A percentile compares a stretch with the other conserved stretches of the same genome.
Evolutionary conservation across 1,140 invertebrate genomes (phyloP).

Genomic region (Sinonovacula constricta): DNA sequence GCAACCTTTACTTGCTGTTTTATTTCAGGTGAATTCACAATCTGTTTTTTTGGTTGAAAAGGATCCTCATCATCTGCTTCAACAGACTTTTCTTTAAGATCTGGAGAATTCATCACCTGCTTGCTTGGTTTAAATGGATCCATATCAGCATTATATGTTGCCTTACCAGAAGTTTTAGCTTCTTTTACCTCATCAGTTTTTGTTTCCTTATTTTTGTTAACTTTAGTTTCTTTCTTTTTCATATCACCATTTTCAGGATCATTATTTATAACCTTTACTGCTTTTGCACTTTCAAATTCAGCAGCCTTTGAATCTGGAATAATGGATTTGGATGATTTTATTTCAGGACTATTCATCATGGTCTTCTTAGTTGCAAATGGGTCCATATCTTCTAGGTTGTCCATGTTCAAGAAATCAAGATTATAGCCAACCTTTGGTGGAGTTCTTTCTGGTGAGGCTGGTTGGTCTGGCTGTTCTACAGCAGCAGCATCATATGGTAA

Average conservation of each 20-base stretch:
- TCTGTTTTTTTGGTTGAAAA: neutral
- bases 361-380: constrained; percentile 45
- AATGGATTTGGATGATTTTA: too few relatives aligned
- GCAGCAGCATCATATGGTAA: too few relatives aligned
- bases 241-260: neutral
- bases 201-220: neutral
- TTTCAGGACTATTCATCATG: constrained; percentile 43
- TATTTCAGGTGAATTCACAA: neutral
- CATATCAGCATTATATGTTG: too few relatives aligned
- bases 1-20: neutral
- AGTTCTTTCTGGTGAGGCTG: constrained; percentile 30
- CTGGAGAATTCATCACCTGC: constrained; percentile 7
- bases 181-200: too few relatives aligned
- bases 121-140: too few relatives aligned
- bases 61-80: neutral
- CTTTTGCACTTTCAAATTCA: neutral
- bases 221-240: neutral
- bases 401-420: constrained; percentile 22
- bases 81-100: neutral
- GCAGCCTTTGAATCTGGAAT: constrained; percentile 1
- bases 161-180: too few relatives aligned
- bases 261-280: too few relatives aligned
- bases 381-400: constrained; percentile 31
- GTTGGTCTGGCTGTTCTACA: too few relatives aligned
- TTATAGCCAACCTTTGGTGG: constrained; percentile 37